Conservation (phyloP, 1,140 invertebrate species). For the Scaptomyza hsui region DNA sequence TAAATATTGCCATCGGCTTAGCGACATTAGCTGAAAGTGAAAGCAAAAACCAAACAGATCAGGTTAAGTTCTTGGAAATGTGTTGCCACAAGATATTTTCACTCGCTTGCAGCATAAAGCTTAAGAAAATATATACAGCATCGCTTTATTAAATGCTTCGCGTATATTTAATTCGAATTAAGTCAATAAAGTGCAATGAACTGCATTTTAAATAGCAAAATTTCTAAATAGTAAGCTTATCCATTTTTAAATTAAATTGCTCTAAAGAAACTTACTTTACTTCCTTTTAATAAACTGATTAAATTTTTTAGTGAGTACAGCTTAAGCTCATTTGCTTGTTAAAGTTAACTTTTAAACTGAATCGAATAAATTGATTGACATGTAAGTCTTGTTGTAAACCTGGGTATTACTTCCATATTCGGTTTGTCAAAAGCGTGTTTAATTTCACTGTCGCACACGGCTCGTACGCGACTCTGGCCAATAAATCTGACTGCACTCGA, state of each 20-base stretch:
- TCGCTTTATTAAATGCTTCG: no score
- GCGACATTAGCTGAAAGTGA: neutral
- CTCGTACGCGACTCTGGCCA: slow-evolving; percentile 11
- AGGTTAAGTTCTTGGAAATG: neutral
- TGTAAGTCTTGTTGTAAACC: neutral
- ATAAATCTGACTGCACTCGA: slow-evolving; percentile 25
- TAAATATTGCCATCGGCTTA: neutral
- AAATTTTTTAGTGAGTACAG: neutral
- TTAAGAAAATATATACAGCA: neutral
- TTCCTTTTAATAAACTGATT: no score
- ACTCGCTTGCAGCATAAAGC: neutral
- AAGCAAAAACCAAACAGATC: neutral
- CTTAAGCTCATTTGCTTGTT: neutral
- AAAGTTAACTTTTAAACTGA: neutral
- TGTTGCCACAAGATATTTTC: no score
- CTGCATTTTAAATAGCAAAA: no score
- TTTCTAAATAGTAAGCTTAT: no score
- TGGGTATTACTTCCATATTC: slow-evolving; percentile 9
- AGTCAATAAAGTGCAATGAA: no score
- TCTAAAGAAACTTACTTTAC: no score
- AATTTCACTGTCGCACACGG: neutral
- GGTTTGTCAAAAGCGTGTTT: slow-evolving; percentile 11
- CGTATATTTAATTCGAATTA: no score
- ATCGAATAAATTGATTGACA: neutral
- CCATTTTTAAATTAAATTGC: no score